phyloP scores from a whole-genome alignment of 2,797 vertebrate genomes.

The Enteromius mattozi region DNA sequence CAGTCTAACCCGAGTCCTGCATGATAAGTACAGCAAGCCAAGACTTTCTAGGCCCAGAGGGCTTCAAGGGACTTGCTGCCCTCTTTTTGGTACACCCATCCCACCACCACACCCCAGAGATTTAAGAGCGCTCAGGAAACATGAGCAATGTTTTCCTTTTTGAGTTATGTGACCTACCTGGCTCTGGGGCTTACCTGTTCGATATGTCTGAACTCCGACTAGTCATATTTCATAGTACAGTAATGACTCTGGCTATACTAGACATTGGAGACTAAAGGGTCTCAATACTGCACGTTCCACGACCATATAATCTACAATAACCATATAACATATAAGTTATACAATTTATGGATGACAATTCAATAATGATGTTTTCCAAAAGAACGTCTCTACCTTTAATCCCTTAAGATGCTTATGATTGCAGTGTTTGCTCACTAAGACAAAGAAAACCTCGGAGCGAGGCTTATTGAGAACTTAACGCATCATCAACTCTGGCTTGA shows the following conservation, averaged over 20 bases:
- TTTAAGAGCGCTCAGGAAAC: conserved; percentile 62
- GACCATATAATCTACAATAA: no score
- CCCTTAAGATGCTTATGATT: conserved; percentile 43
- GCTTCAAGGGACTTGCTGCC: conserved; percentile 63
- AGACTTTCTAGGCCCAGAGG: conserved; percentile 55
- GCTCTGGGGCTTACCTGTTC: conserved; percentile 60
- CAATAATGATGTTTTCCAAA: conserved; percentile 33
- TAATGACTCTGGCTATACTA: conserved; percentile 21
- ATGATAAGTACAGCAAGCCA: conserved; percentile 53
- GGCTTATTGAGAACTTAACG: conserved; percentile 45
- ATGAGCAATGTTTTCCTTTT: conserved; percentile 66
- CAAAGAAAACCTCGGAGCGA: conserved; percentile 34
- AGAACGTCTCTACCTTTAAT: conserved; percentile 23
- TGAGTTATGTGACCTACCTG: conserved; percentile 57
- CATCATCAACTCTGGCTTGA: conserved; percentile 44
- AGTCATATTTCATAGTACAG: conserved; percentile 37
- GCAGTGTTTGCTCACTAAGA: conserved; percentile 42
- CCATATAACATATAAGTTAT: not conserved
- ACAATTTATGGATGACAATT: conserved; percentile 20
- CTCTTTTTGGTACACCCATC: conserved; percentile 38
- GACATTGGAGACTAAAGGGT: conserved; percentile 3
- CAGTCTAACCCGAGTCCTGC: conserved; percentile 52
- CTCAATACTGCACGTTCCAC: not conserved
- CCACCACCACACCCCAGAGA: conserved; percentile 55
- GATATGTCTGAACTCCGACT: conserved; percentile 47